Base-by-base conservation (phyloP, 1,140 invertebrate species). In the Zaprionus lachaisei region DNA sequence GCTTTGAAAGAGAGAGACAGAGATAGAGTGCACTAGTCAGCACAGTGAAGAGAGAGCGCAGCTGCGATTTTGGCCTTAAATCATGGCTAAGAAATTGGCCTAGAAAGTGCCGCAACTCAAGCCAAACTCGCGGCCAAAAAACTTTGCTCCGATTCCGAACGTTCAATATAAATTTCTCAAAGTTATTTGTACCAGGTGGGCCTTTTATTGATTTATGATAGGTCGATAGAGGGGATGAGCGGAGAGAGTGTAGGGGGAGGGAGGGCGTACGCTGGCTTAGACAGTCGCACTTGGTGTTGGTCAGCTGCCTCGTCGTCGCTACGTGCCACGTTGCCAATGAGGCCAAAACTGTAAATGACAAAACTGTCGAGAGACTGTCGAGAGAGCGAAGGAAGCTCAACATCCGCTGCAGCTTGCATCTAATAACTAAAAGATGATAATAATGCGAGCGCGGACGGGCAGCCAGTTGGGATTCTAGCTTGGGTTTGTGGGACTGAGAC, bases 361-460 rank as follows among this genome's bases (percentile, higher is more conserved):
- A 87, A 87, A 87, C 62, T 73, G 41, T 44, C 41, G 44, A 31
- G 58, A 58, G 55, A 31, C 83, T 67, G 34, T 28, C 58, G 26
- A 28, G 62, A 58, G 55, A 38, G 63, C 63, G 49, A 89, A 89
- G 84, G 84, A 89, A 89, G 85, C 84, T 75, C 47, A 63, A 89
- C 84, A 90, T 89, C 84, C 84, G 84, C 85, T 84, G 84, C 84
- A 89, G 84, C 84, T 84, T 89, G 84, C 84, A 89, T 89, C 85
- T 89, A 89, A 89, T 89, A 89, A 89, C 73, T 73, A 66, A 77
- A 74, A 69, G 68, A 79, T 73, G 84, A 86, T 89, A 75, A 89
- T 86, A 86, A 82, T 77, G 66, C 77, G 61, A 80, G 65, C 49
- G 72, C 38, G 17, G 44, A 24, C n/a, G 20, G 31, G 63, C 28